Evolutionary conservation across 1,140 invertebrate genomes (phyloP).

Genomic region (Nixonia krombeini): DNA sequence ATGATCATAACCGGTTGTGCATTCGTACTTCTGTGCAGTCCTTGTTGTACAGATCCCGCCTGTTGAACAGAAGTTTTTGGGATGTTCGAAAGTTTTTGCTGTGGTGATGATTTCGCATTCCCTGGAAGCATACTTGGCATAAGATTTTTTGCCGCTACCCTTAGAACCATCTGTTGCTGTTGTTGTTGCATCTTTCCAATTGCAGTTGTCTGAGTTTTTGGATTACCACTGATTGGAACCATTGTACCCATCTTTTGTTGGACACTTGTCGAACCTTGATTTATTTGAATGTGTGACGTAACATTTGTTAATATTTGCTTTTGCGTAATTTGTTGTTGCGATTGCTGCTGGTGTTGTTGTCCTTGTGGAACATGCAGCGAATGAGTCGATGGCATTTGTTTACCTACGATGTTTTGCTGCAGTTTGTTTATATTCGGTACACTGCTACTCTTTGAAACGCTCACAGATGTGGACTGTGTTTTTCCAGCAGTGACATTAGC

Average conservation of each 20-base stretch:
- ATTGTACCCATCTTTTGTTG: slow-evolving; percentile 51
- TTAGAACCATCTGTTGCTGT: slow-evolving; percentile 54
- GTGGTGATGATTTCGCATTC: slow-evolving; percentile 40
- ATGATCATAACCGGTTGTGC: slow-evolving; percentile 58
- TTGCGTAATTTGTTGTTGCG: slow-evolving; percentile 31
- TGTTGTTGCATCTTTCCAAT: slow-evolving; percentile 48
- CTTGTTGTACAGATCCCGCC: slow-evolving; percentile 23
- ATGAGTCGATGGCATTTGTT: slow-evolving; percentile 30
- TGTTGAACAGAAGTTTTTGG: slow-evolving; percentile 42
- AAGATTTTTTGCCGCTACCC: slow-evolving; percentile 52
- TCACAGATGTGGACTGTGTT: slow-evolving; percentile 52
- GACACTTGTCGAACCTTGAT: slow-evolving; percentile 33
- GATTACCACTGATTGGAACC: slow-evolving; percentile 44
- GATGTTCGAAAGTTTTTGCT: slow-evolving; percentile 22
- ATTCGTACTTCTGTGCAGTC: slow-evolving; percentile 37
- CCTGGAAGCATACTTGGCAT: slow-evolving; percentile 32
- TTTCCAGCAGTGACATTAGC: slow-evolving; percentile 37
- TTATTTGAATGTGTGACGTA: slow-evolving; percentile 31
- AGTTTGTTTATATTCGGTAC: slow-evolving; percentile 56
- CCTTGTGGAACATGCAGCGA: slow-evolving; percentile 24
- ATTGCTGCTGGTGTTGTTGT: slow-evolving; percentile 48
- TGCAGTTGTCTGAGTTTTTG: slow-evolving; percentile 29
- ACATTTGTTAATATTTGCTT: slow-evolving; percentile 33
- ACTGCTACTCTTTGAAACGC: slow-evolving; percentile 65
- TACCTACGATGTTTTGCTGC: slow-evolving; percentile 33